Base-by-base conservation (phyloP, 2,797 vertebrate species). In the Anableps anableps region DNA sequence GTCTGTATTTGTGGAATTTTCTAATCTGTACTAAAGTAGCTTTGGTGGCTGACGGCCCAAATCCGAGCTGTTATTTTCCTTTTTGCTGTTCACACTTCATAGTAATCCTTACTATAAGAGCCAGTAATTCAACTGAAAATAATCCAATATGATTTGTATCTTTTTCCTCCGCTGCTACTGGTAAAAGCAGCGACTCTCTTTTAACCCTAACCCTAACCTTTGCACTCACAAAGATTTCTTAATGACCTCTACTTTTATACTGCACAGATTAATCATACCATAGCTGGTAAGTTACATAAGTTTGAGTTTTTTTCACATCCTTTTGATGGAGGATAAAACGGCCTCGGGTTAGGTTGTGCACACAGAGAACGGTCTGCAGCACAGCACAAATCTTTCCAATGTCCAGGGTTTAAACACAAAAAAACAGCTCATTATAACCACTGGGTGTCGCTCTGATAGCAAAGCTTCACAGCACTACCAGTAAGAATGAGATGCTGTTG, bases 401-500 rank as follows among this genome's bases (percentile, higher is more conserved):
- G 23, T 80, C 64, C 14, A 2, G 74, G 3, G 72, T 80, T 3
- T 34, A 66, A 38, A 75, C 23, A 75, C 45, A 72, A 31, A 79
- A 77, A 76, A 88, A 70, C 50, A 84, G 45, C 72, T 88, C 23
- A 41, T 34, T 89, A 82, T 83, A 36, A 89, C 93, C 94, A 94
- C 92, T 79, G 58, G 94, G 90, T 88, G 93, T 90, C 93, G 83
- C 87, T 93, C 77, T 94, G 76, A 62, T 76, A 88, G 72, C 73
- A 74, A 82, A 66, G 14, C 53, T 76, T 1, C 53, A 64, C 72
- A 31, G n/a, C 53, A 9, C 60, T 9, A 23, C 55, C 74, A 38
- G 70, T 21, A 48, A 73, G 7, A 19, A 62, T 72, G 50, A 1
- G 64, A 68, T 62, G 50, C 71, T 73, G 31, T 48, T 79, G 41